Conservation (phyloP, 1,140 invertebrate species). For the Drusus annulatus region DNA sequence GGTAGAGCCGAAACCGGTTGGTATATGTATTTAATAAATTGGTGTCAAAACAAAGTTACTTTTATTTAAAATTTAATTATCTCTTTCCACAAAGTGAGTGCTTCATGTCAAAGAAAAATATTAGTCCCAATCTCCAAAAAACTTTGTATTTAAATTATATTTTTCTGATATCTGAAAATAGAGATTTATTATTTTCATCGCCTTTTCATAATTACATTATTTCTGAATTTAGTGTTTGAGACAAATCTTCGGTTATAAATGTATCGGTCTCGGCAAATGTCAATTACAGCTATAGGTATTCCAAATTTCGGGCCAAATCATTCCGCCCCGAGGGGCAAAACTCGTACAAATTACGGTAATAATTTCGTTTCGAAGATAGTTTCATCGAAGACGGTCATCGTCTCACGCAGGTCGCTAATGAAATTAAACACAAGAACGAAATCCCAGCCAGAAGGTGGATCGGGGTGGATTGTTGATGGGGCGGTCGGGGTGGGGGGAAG, state of each 20-base stretch:
- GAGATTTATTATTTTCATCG: not conserved
- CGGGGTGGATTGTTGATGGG: not conserved
- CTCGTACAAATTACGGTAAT: slow-evolving; percentile 25
- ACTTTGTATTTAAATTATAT: not conserved
- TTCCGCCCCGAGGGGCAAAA: not conserved
- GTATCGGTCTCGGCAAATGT: slow-evolving; percentile 11
- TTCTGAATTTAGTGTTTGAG: not conserved
- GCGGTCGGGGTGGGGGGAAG: too few relatives aligned
- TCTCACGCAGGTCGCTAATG: slow-evolving; percentile 37
- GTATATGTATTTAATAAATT: too few relatives aligned
- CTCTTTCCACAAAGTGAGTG: too few relatives aligned
- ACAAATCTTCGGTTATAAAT: not conserved
- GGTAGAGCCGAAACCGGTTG: too few relatives aligned
- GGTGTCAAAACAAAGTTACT: too few relatives aligned
- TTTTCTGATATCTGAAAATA: not conserved
- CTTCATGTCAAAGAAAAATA: too few relatives aligned
- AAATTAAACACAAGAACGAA: slow-evolving; percentile 24
- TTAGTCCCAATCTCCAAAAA: too few relatives aligned
- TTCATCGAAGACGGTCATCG: slow-evolving; percentile 11
- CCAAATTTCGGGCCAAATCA: not conserved
- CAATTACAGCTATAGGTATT: not conserved
- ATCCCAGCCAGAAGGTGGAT: not conserved
- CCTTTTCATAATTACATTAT: not conserved
- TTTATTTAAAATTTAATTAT: too few relatives aligned
- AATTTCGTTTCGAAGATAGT: not conserved